These are phyloP conservation scores for Drosophila vallismaia DNA, from an alignment of 2,888 invertebrate species.

Conservation along the genomic window DNA sequence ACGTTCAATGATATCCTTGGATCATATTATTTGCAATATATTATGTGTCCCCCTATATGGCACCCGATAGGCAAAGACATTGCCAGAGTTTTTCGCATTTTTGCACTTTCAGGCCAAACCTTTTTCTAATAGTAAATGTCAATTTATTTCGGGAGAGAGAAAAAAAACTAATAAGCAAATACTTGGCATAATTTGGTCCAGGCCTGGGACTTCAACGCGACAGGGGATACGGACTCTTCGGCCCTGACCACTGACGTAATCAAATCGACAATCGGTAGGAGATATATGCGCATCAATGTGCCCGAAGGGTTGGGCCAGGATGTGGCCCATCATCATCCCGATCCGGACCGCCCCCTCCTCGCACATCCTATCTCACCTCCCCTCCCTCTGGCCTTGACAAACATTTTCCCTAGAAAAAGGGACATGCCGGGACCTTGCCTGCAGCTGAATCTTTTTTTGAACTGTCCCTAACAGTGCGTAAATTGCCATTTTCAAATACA, in stretches of 20 bases:
- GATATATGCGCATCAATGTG: constrained; percentile 69
- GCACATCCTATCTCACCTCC: constrained; percentile 3
- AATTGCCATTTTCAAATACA: constrained; percentile 76
- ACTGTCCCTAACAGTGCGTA: constrained; percentile 70
- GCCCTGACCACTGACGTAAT: constrained; percentile 70
- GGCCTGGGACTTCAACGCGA: constrained; percentile 43
- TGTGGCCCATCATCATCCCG: constrained; percentile 18
- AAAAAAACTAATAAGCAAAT: constrained; percentile 74
- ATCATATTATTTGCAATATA: constrained; percentile 41
- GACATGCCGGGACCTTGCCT: constrained; percentile 54
- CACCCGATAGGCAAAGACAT: constrained; percentile 38
- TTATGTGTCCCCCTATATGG: constrained; percentile 3
- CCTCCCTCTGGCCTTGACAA: constrained; percentile 7
- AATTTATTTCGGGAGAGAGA: constrained; percentile 56
- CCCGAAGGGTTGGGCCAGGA: constrained; percentile 55
- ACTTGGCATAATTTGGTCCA: constrained; percentile 73
- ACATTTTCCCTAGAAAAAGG: constrained; percentile 36
- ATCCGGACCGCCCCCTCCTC: not conserved
- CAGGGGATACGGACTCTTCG: constrained; percentile 53
- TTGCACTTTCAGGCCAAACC: constrained; percentile 62
- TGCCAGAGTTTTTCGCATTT: constrained; percentile 65
- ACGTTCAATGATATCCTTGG: constrained; percentile 21
- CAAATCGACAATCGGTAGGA: constrained; percentile 73
- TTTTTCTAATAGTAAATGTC: constrained; percentile 73
- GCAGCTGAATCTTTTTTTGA: constrained; percentile 62